Base-by-base conservation (phyloP, 1,140 invertebrate species). In the Meloidogyne exigua region DNA sequence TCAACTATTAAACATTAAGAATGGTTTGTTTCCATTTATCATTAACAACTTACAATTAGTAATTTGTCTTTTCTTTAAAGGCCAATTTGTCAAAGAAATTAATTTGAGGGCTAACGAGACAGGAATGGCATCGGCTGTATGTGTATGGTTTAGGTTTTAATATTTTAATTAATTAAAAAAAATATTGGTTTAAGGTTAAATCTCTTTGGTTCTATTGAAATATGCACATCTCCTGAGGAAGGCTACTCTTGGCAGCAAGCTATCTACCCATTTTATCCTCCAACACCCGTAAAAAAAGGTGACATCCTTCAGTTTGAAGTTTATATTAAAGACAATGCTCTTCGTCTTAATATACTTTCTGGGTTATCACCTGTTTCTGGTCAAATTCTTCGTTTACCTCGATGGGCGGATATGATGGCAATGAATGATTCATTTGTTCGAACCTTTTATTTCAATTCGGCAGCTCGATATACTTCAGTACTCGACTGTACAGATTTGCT, bases 181-280 rank as follows among this genome's bases (percentile, higher is more conserved):
- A 15, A 44, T 23, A 57, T 9, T 18, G 18, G 11, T 67, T 76
- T 76, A 21, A 77, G 72, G 32, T 28, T 78, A 13, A 49, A 78
- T n/a, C 65, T 78, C 23, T 78, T 44, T 21, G 76, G 36, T 18
- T 18, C 69, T n/a, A 79, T 78, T n/a, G 76, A 78, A 68, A 57
- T 78, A 25, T 78, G 76, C 28, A 78, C 75, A 25, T 42, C 72
- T 1, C 76, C 76, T n/a, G 76, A 79, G 18, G 76, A 78, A 9
- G 28, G 57, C n/a, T 64, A 57, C 23, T 78, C 76, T 26, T 78
- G 76, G 76, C 76, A 78, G n/a, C 76, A 78, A 79, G 75, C 76
- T 36, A 68, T 78, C 15, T 78, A 77, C 5, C 76, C 75, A 21
- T 78, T 78, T 77, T 79, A 79, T 36, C 76, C 75, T 1, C 76